Evolutionary conservation across 2,888 invertebrate genomes (phyloP), one percentile per base, ranked within the genome.

Genomic region (Helicoverpa assulta): DNA sequence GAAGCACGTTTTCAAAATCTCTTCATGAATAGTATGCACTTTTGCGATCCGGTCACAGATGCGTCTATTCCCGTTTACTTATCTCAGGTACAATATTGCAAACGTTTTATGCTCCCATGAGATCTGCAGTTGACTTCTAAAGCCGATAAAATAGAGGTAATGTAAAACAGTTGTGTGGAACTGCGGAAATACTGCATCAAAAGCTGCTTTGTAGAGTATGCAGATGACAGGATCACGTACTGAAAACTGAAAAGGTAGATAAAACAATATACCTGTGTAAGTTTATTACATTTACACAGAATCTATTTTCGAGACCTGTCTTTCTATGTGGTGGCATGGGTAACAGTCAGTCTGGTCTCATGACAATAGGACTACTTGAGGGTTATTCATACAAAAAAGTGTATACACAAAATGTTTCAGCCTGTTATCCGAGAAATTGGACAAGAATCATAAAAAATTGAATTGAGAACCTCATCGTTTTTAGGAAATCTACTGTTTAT

Each of bases 91-190:
- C 54, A 54, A 73, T 73, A 73, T 66, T 65, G n/a, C 67, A 67
- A 81, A 53, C 70, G 67, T 64, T 82, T 71, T 64, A 53, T 62
- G 8, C 58, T 66, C 82, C 26, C 76, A 12, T 33, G 72, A 26
- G 68, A 19, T 18, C 62, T 82, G 73, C 60, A 67, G 70, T 73
- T 82, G 72, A 76, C 76, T 82, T 76, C 67, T 65, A 70, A 78
- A 75, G 69, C 70, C 37, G 57, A 82, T 73, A 82, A 73, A 78
- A 76, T 82, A n/a, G n/a, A n/a, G n/a, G n/a, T n/a, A 81, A 78
- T 78, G 67, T 68, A 59, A 76, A 78, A 60, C 66, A 55, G 62
- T 71, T 67, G 66, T 53, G 19, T 21, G 40, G 21, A 53, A 65
- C 40, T 64, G 61, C 64, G 64, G 67, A 62, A 75, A 78, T 63